A percentile compares a stretch with the other conserved stretches of the same genome.
phyloP scores from a whole-genome alignment of 2,113 vertebrate genomes.

The Dasyprocta punctata region DNA sequence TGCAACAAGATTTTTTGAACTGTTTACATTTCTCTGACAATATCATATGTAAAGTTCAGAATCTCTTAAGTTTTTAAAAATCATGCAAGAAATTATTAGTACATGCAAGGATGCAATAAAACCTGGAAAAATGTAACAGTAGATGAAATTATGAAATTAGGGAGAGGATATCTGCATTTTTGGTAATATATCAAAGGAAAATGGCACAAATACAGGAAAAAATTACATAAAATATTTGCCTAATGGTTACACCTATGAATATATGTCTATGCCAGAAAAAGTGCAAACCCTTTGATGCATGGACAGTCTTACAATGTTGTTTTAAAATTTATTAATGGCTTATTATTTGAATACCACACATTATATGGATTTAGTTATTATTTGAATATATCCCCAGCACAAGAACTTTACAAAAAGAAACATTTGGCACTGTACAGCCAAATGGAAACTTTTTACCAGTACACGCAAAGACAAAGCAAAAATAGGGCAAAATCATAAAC shows the following conservation, averaged over 20 bases:
- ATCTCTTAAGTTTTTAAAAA: not conserved
- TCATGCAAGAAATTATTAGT: not conserved
- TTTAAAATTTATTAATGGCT: not conserved
- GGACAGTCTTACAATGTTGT: not conserved
- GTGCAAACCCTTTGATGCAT: not conserved
- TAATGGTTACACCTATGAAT: not conserved
- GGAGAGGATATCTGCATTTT: not conserved
- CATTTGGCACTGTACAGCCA: not conserved
- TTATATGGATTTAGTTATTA: not conserved
- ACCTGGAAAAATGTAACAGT: not conserved
- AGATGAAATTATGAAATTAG: not conserved
- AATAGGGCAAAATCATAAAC: not conserved
- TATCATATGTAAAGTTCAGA: not conserved
- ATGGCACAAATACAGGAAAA: not conserved
- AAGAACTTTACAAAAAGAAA: not conserved
- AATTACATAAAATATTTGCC: not conserved
- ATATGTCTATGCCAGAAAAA: not conserved
- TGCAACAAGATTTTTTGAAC: not conserved
- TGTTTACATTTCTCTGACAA: not conserved
- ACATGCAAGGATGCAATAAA: not conserved
- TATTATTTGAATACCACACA: not conserved
- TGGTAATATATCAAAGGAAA: not conserved
- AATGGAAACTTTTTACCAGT: not conserved
- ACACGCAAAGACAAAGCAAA: not conserved
- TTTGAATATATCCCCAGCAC: not conserved